Conservation (phyloP, 1,140 invertebrate genomes). For the Bicyclus anynana region DNA sequence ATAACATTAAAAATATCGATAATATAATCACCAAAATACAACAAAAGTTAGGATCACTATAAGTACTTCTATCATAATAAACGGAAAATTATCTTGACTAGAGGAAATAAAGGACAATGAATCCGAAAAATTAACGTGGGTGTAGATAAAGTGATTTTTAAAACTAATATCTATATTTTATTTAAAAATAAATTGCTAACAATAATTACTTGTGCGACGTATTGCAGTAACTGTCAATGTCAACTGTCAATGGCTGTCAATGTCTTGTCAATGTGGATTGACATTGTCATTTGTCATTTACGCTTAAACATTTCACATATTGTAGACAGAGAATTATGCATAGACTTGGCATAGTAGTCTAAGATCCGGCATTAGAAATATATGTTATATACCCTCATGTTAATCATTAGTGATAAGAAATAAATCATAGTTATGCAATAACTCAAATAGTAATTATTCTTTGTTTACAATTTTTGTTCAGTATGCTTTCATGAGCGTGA, state of each 20-base stretch:
- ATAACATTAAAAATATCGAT: constrained; percentile 14
- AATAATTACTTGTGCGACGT: constrained; percentile 7
- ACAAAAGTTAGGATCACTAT: constrained; percentile 13
- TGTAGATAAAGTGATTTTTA: constrained; percentile 37
- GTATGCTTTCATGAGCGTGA: no score
- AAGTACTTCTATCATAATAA: constrained; percentile 12
- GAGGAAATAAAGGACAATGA: constrained; percentile 43
- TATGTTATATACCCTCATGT: no score
- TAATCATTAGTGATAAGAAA: no score
- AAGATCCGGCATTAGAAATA: no score
- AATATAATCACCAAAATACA: constrained; percentile 6
- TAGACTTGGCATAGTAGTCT: no score
- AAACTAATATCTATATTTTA: constrained; percentile 21
- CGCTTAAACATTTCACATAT: no score
- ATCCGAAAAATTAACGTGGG: constrained; percentile 45
- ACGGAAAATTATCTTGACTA: constrained; percentile 36
- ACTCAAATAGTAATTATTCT: no score
- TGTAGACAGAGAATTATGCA: no score
- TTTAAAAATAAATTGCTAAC: constrained; percentile 9
- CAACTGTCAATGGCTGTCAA: neutral
- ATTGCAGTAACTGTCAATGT: neutral
- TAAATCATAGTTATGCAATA: no score
- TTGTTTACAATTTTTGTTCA: no score
- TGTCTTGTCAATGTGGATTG: no score
- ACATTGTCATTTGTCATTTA: no score